Base-by-base conservation (phyloP, 2,888 invertebrate genomes). In the Lysandra coridon region DNA sequence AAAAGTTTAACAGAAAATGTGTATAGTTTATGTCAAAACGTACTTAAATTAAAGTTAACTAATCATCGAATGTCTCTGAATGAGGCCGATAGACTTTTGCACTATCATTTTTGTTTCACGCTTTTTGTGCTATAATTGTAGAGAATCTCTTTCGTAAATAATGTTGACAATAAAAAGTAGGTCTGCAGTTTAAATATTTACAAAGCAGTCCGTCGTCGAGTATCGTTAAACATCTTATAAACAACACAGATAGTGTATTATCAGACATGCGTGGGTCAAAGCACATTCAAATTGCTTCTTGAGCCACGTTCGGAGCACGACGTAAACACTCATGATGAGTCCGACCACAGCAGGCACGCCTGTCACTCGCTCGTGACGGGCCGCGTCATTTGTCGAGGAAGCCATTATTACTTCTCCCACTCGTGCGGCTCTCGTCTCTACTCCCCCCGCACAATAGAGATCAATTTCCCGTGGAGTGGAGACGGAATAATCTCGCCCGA, bases 321-420 rank as follows among this genome's bases (percentile, higher is more conserved):
- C 62, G 79, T 75, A 76, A 76, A 75, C 74, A 44, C 75, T 75
- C 62, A 14, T 64, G 79, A 79, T 79, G 79, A 75, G 49, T 74
- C 75, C 74, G 40, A 79, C 79, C 64, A 17, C 79, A 79, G 79
- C 75, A 14, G 69, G 78, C 69, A 78, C 78, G 82, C 81, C 84
- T 83, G 84, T 84, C 85, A 83, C 81, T 83, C 82, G 82, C 80
- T 84, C 84, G 84, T 85, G 84, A 85, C 85, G 83, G 79, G 80
- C 78, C 82, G 83, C 82, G 84, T 84, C 85, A 84, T 84, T 84
- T 84, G 82, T 83, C 80, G 81, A 84, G 83, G 84, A 84, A 85
- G 82, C 83, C n/a, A n/a, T n/a, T 83, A 84, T 84, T 84, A 83
- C 81, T 78, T 78, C 79, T 73, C 73, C 73, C 80, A 7, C 49